Conservation (phyloP, 2,888 invertebrate genomes). For the Dasysyrphus tricinctus region DNA sequence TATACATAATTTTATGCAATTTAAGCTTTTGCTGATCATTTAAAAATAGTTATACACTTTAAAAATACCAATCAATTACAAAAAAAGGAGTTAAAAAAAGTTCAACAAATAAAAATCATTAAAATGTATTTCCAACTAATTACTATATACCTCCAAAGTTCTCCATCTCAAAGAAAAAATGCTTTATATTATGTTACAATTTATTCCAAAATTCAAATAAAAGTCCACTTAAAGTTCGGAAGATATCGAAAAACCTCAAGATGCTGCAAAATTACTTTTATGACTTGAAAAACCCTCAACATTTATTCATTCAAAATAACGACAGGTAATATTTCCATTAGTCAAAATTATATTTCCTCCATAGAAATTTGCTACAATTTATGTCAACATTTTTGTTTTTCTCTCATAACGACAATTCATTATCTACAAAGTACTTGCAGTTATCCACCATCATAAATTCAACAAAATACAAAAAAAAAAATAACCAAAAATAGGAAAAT, state of each 20-base stretch:
- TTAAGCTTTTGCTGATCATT: too few species aligned
- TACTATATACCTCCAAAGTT: too few species aligned
- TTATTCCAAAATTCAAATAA: neutral
- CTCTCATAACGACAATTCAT: conserved; percentile 7
- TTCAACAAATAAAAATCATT: too few species aligned
- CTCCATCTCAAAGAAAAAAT: too few species aligned
- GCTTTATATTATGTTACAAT: neutral
- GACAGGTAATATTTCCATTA: conserved; percentile 17
- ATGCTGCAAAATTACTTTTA: neutral
- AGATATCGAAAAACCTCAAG: neutral
- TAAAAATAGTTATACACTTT: too few species aligned
- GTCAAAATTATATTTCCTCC: conserved; percentile 10
- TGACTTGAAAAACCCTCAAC: neutral
- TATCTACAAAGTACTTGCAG: conserved; percentile 20
- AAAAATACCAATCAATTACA: too few species aligned
- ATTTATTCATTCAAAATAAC: neutral
- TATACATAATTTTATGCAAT: too few species aligned
- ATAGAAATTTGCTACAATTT: conserved; percentile 20
- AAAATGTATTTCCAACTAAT: too few species aligned
- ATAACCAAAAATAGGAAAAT: conserved; percentile 19
- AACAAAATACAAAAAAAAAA: neutral
- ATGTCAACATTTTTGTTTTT: neutral
- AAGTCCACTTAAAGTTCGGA: neutral
- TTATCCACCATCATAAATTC: conserved; percentile 12
- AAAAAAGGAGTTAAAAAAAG: too few species aligned